Evolutionary conservation across 2,113 vertebrate genomes (phyloP).

Genomic region (Poeciliopsis prolifica): DNA sequence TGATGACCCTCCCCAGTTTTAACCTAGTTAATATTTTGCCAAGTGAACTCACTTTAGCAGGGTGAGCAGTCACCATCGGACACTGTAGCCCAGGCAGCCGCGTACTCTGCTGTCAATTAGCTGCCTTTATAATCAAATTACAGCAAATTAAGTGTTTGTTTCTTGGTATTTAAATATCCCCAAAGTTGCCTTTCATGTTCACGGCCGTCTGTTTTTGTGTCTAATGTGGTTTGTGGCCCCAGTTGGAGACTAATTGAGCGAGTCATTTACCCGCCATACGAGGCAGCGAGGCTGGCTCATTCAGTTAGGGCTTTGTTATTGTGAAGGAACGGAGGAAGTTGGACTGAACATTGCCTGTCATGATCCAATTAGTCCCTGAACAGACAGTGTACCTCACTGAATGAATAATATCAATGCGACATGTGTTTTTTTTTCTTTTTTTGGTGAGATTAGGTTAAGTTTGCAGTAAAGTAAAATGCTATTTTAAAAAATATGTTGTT

Average conservation of each 20-base stretch:
- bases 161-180: slow-evolving; percentile 81
- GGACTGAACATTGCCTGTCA: slow-evolving; percentile 76
- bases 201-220: slow-evolving; percentile 75
- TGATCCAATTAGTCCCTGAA: slow-evolving; percentile 78
- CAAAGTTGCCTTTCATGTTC: slow-evolving; percentile 82
- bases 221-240: slow-evolving; percentile 80
- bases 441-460: slow-evolving; percentile 55
- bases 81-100: slow-evolving; percentile 59
- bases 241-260: slow-evolving; percentile 80
- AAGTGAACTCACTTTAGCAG: slow-evolving; percentile 60
- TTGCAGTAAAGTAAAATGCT: slow-evolving; percentile 6
- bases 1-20: slow-evolving; percentile 40
- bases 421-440: slow-evolving; percentile 52
- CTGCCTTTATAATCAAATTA: slow-evolving; percentile 65
- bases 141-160: slow-evolving; percentile 82
- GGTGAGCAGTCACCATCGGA: slow-evolving; percentile 61
- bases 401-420: slow-evolving; percentile 69
- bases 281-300: slow-evolving; percentile 76
- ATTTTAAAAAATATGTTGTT: not conserved
- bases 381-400: slow-evolving; percentile 65
- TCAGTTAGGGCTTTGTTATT: slow-evolving; percentile 82
- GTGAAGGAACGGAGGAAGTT: slow-evolving; percentile 83
- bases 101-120: slow-evolving; percentile 77
- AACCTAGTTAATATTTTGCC: slow-evolving; percentile 69
- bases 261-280: slow-evolving; percentile 77